Conservation (phyloP, 2,888 invertebrate species). For the Microplitis manilae region DNA sequence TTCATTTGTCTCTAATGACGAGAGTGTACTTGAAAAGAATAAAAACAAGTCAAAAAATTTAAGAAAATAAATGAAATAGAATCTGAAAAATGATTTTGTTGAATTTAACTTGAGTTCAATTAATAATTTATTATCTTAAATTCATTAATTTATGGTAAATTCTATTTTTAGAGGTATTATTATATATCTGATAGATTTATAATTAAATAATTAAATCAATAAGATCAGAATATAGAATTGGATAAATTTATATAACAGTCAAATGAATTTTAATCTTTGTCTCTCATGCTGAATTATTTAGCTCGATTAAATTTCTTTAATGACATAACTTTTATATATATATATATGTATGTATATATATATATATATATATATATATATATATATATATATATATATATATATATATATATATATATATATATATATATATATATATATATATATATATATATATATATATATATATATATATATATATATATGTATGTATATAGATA, state of each 20-base stretch:
- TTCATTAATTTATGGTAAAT: neutral
- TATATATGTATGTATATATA: no score
- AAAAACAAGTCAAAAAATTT: slow-evolving; percentile 1
- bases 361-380: no score
- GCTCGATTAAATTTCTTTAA: slow-evolving; percentile 55
- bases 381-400: no score
- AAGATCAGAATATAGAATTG: slow-evolving; percentile 19
- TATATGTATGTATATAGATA: slow-evolving; percentile 6
- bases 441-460: no score
- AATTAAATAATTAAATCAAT: slow-evolving; percentile 24
- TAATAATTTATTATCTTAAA: neutral
- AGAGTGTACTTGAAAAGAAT: slow-evolving; percentile 22
- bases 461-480: neutral
- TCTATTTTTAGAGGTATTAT: neutral
- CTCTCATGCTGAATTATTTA: slow-evolving; percentile 47
- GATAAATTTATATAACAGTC: slow-evolving; percentile 51
- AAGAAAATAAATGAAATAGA: neutral
- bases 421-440: slow-evolving; percentile 1
- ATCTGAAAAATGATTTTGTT: slow-evolving; percentile 12
- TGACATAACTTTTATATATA: slow-evolving; percentile 53
- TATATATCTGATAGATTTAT: slow-evolving; percentile 12
- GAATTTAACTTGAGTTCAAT: neutral
- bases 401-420: neutral
- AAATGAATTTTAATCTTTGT: slow-evolving; percentile 44
- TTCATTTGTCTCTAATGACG: slow-evolving; percentile 29